Conservation (phyloP, 2,888 invertebrate genomes). For the Melieria omissa region DNA sequence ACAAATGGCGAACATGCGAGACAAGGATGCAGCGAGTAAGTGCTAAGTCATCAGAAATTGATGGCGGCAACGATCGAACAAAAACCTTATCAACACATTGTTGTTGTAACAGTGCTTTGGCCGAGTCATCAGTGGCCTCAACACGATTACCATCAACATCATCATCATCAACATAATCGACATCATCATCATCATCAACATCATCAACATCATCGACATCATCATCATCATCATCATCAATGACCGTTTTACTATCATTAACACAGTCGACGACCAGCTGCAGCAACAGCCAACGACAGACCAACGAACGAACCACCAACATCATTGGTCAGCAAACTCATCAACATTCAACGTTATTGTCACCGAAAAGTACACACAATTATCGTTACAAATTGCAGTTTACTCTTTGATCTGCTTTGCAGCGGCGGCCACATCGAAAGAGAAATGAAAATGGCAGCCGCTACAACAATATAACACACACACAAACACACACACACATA, state of each 20-base stretch:
- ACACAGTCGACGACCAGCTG: neutral
- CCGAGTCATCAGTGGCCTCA: too few species aligned
- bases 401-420: conserved; percentile 21
- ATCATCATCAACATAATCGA: conserved; percentile 8
- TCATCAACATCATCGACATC: neutral
- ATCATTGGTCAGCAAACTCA: conserved; percentile 1
- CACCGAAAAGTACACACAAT: conserved; percentile 39
- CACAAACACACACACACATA: neutral
- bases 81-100: too few species aligned
- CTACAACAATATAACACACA: neutral
- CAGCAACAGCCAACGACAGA: neutral
- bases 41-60: too few species aligned
- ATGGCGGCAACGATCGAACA: too few species aligned
- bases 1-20: neutral
- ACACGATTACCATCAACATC: too few species aligned
- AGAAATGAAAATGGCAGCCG: too few species aligned
- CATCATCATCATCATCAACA: conserved; percentile 16
- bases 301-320: neutral
- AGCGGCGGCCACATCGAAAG: too few species aligned
- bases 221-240: conserved; percentile 12
- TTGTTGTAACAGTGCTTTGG: too few species aligned
- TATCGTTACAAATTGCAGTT: conserved; percentile 40
- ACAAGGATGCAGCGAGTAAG: neutral
- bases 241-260: neutral
- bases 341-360: conserved; percentile 23